Evolutionary conservation across 1,140 invertebrate species (phyloP), one percentile per base, ranked within the genome.

Genomic region (Leptonema lineaticorne): DNA sequence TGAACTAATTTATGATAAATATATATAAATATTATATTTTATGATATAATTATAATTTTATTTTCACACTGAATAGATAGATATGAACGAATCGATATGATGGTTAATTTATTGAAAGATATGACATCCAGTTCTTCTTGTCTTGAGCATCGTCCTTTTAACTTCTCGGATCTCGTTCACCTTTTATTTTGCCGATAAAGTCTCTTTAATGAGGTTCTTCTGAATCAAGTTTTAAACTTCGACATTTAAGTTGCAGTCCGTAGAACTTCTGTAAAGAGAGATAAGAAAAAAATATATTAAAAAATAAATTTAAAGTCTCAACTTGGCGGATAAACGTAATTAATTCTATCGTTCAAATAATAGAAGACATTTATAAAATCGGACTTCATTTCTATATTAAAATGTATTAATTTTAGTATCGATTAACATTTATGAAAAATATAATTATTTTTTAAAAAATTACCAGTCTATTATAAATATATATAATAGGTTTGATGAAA

Each of bases 131-230:
- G 37, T 41, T 16, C 37, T 14, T 41, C 9, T 41, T 41, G 50
- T 1, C 14, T 24, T 24, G 1, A 14, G 6, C 24, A 59, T 33
- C 28, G 16, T 59, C 28, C 18, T 59, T 1, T 6, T 5, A 6
- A 28, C 29, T 64, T 18, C 26, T 33, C 27, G 11, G 62, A 20
- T 37, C 62, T 50, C 14, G 50, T 50, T 37, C 41, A 16, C 62
- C 29, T 26, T 1, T 50, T 16, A 14, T 37, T 37, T 45, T 64
- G 50, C 50, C 62, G 62, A 27, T 3, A 29, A 64, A 64, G 62
- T 64, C 62, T 64, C n/a, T 64, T 50, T 64, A 64, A 64, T 64
- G 62, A 64, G 45, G 62, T 64, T 64, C 62, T 64, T 50, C 45
- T 45, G 26, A 64, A 64, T 64, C 27, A 45, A 64, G 62, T 64